Base-by-base conservation (phyloP, 2,888 invertebrate species). In the Tenodera sinensis region DNA sequence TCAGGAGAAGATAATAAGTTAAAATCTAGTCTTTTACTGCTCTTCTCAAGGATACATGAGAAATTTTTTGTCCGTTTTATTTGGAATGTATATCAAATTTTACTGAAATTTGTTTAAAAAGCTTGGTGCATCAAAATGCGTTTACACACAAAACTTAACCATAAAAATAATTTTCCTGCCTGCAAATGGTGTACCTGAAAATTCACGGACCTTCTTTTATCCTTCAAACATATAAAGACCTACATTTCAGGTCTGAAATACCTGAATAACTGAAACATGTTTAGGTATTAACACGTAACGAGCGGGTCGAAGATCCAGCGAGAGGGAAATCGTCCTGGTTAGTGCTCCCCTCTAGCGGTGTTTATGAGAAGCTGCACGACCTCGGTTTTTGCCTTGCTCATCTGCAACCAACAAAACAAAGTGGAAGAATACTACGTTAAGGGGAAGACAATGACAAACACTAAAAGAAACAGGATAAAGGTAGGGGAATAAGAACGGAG, bases 301-400 rank as follows among this genome's bases (percentile, higher is more conserved):
- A 71, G 54, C 54, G 54, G 54, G 54, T 15, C 25, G 20, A 25
- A 71, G 25, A 25, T 20, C 15, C 15, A 15, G 15, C 20, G 20
- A 25, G 25, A 25, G 25, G 20, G 54, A 25, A 71, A 71, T 20
- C 28, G 88, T 84, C 34, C 88, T 88, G 85, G 54, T 84, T 84
- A 85, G 84, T 88, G 88, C 88, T 88, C 82, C 88, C 28, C 47
- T 88, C 85, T 85, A 34, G 85, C 85, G 88, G 88, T 34, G n/a
- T 9, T 81, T 42, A 28, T 34, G 88, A 84, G 88, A 88, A 88
- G 71, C 82, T 20, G 27, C 34, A 87, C 34, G 42, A 27, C n/a
- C 14, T 27, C 81, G 34, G n/a, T 83, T 87, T 83, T 87, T n/a
- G 87, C 87, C 87, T 87, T 34, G 83, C 42, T 27, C 87, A 83